phyloP scores from a whole-genome alignment of 2,113 vertebrate genomes.

The Bostrychus sinensis region DNA sequence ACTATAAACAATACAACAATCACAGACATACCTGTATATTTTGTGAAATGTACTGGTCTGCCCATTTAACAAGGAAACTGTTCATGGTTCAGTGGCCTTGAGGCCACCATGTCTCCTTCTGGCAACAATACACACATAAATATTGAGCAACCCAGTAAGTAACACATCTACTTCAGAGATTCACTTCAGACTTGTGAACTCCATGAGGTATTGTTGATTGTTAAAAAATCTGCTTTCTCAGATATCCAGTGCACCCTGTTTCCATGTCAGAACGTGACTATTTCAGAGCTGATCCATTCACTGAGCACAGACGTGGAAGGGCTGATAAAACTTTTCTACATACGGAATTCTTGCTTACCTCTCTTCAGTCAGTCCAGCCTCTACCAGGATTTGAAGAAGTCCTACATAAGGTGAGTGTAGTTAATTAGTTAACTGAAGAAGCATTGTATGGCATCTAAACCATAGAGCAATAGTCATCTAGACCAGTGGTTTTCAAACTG shows the following conservation, averaged over 20 bases:
- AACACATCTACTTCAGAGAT: neutral
- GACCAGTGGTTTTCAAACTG: no score
- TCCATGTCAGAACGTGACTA: fast-evolving
- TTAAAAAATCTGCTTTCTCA: neutral
- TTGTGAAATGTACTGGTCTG: neutral
- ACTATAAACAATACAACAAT: fast-evolving
- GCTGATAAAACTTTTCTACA: conserved; percentile 5
- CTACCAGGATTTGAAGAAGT: fast-evolving
- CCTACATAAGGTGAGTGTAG: conserved; percentile 33
- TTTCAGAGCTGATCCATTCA: fast-evolving
- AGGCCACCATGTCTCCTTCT: fast-evolving
- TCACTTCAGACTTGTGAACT: neutral
- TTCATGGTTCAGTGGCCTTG: neutral
- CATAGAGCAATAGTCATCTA: no score
- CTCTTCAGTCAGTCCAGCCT: neutral
- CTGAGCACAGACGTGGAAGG: fast-evolving
- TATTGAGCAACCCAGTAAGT: neutral
- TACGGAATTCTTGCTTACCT: fast-evolving
- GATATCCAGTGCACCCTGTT: neutral
- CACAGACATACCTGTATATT: fast-evolving
- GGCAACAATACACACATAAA: fast-evolving
- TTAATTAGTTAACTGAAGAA: neutral
- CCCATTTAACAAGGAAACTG: fast-evolving
- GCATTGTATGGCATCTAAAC: no score
- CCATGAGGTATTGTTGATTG: neutral